Evolutionary conservation across 2,113 vertebrate genomes (phyloP), one percentile per base, ranked within the genome.

Genomic region (Polypterus bichir): DNA sequence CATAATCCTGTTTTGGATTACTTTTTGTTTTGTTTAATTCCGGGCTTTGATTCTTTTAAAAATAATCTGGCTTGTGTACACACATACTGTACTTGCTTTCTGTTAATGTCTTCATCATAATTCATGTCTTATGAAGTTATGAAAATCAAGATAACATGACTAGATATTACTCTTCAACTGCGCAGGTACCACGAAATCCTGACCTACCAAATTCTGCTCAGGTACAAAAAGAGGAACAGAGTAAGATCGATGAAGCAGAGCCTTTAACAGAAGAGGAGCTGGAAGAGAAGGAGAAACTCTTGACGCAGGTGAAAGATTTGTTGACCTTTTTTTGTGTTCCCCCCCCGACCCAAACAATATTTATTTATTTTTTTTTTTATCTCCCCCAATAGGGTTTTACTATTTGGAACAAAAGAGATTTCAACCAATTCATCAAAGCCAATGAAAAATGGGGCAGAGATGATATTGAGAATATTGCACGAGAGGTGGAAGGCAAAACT

Each of bases 341-440:
- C 9, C 46, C 27, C 45, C n/a, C 7, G 44, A 47, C 10, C 9
- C 44, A 46, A 8, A 3, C 9, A 9, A 49, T 48, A 47, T 2
- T 9, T n/a, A 3, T 47, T 3, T 46, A 9, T n/a, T 9, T 57
- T 45, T 57, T 4, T 62, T 56, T 3, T 2, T 53, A 27, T 27
- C 27, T 27, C 27, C 27, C 27, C 27, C 27, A 27, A 4, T 71
- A 99, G 96, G 96, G 96, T 65, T 99, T 99, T 74, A 99, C 96
- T 47, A 97, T 93, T 74, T 99, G 96, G 96, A 99, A 95, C 79
- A 99, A 99, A 72, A 91, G 96, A 63, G 96, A 99, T 80, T 99
- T 99, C 74, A 99, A 99, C 77, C 96, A 99, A 77, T 99, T 99
- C 81, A 97, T 99, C 70, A 98, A 99, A 83, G 96, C 94, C 46